A percentile compares a stretch with the other conserved stretches of the same genome.
These are phyloP conservation scores for Trachymyrmex septentrionalis DNA, from an alignment of 1,140 invertebrate genomes.

Conservation along the genomic window DNA sequence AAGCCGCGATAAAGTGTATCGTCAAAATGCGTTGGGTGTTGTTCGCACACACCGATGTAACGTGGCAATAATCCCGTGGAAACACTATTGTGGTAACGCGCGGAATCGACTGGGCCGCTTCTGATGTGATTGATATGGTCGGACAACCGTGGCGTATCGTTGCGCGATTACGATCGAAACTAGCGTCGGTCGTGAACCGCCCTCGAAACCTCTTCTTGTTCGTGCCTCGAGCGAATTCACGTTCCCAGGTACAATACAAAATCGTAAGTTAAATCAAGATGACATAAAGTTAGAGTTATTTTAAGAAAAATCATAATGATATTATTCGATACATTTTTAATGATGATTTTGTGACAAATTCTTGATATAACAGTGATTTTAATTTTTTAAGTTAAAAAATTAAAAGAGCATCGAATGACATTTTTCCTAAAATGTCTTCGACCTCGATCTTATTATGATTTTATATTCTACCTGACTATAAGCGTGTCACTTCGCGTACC, in stretches of 20 bases:
- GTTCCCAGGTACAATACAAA: background rate
- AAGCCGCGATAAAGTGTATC: conserved; percentile 56
- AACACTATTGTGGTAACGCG: conserved; percentile 64
- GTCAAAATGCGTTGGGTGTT: conserved; percentile 58
- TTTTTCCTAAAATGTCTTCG: too few relatives aligned
- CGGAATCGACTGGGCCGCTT: conserved; percentile 60
- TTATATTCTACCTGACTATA: too few relatives aligned
- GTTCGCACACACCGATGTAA: conserved; percentile 43
- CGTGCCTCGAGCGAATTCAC: background rate
- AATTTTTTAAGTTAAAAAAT: too few relatives aligned
- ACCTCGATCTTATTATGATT: too few relatives aligned
- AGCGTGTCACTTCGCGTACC: background rate
- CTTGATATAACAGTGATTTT: too few relatives aligned
- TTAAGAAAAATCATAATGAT: too few relatives aligned
- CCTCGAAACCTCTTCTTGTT: conserved; percentile 12
- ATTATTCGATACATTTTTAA: too few relatives aligned
- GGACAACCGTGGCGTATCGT: conserved; percentile 63
- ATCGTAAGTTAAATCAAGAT: too few relatives aligned
- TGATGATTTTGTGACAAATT: too few relatives aligned
- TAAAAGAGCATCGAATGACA: too few relatives aligned
- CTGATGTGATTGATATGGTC: conserved; percentile 65
- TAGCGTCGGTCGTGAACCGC: conserved; percentile 13
- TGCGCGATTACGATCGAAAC: conserved; percentile 61
- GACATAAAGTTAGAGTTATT: too few relatives aligned
- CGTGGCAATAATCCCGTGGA: conserved; percentile 61